Base-by-base conservation (phyloP, 1,140 invertebrate species). In the Rhagoletis zephyria region DNA sequence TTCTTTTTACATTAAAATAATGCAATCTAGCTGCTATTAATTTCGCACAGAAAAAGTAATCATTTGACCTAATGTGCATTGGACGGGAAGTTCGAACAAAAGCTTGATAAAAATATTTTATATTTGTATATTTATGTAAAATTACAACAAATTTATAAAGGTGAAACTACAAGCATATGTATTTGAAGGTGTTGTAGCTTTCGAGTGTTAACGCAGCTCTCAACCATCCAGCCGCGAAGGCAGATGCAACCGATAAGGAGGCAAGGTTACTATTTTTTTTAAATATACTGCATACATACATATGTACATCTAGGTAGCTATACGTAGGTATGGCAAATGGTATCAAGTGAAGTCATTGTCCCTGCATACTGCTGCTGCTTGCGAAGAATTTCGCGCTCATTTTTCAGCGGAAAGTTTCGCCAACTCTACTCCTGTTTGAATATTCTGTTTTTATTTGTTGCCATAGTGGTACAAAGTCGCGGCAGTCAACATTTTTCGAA, bases 401-500 rank as follows among this genome's bases (percentile, higher is more conserved):
- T 42, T 70, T 70, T 70, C 42, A 74, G 45, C 4, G 67, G 67
- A 74, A 74, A 74, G 2, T 74, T 74, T 74, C 16, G 42, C 12
- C 42, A 48, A 74, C n/a, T 16, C 16, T 12, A 30, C 67, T 45
- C 14, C 6, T 74, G 4, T 74, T 74, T 10, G 30, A 74, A 4
- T 14, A 45, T 74, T 70, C 42, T 42, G 10, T 67, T 10, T 67
- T 67, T 19, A 30, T 74, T 74, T 12, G 3, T 74, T 74, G 45
- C 40, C 67, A 48, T 74, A 74, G 67, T n/a, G 42, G 3, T n/a
- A 74, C 67, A 74, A n/a, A 74, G 67, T 74, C 67, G 42, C 61
- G 7, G 67, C 14, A 48, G n/a, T 45, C 42, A 74, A 74, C 67
- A 74, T 74, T 48, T 74, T 74, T 45, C 42, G 67, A 74, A 74